Percentiles rank a stretch among this genome's conserved stretches.
Evolutionary conservation across 2,113 vertebrate genomes (phyloP).

Genomic region (Esox niger): DNA sequence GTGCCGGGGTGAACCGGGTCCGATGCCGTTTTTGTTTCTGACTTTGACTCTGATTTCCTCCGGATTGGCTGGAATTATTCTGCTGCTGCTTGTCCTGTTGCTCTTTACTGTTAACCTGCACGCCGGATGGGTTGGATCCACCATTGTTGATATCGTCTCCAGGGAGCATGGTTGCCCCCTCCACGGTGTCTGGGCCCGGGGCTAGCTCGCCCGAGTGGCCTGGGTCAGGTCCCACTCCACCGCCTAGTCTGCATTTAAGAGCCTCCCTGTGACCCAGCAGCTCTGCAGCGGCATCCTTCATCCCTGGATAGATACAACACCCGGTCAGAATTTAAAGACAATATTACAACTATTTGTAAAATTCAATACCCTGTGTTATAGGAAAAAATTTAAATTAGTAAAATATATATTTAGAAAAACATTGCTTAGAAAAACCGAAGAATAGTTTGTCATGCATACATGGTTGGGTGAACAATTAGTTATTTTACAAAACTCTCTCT

Average conservation of each 20-base stretch:
- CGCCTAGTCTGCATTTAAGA: constrained; percentile 88
- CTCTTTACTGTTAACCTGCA: constrained; percentile 84
- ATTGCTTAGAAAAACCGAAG: background rate
- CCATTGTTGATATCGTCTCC: constrained; percentile 88
- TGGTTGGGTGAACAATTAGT: background rate
- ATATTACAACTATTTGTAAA: background rate
- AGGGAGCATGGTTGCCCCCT: constrained; percentile 88
- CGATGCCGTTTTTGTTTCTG: constrained; percentile 95
- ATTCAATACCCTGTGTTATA: constrained; percentile 2
- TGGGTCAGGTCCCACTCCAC: constrained; percentile 80
- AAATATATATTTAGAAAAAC: no score
- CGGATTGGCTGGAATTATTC: constrained; percentile 61
- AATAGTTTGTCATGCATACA: constrained; percentile 3
- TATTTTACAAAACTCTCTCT: background rate
- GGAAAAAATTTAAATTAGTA: no score
- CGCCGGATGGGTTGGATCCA: constrained; percentile 80
- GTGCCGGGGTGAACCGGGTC: constrained; percentile 93
- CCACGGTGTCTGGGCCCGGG: constrained; percentile 83
- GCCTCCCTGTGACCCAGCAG: constrained; percentile 93
- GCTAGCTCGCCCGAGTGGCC: constrained; percentile 87
- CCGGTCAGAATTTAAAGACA: constrained; percentile 31
- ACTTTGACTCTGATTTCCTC: constrained; percentile 77
- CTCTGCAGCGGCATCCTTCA: constrained; percentile 93
- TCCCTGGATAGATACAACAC: constrained; percentile 74
- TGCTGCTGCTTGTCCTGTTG: constrained; percentile 82